These are phyloP conservation scores for Parthenolecanium corni DNA, from an alignment of 2,888 invertebrate species.

Conservation along the genomic window DNA sequence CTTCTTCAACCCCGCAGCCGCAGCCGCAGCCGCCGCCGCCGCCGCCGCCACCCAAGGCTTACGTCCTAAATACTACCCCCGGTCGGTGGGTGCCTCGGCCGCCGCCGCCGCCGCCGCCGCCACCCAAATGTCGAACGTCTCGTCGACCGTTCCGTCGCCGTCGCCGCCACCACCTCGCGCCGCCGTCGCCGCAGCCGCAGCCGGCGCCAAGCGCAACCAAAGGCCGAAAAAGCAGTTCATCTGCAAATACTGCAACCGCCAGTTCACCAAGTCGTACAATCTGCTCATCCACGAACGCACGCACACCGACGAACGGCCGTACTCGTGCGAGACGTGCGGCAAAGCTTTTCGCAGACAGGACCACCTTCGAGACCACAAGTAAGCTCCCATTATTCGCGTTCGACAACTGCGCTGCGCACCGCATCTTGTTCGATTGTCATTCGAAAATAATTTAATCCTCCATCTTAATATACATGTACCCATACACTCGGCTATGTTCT, in stretches of 20 bases:
- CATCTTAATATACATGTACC: too few relatives aligned
- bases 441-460: too few relatives aligned
- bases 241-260: constrained; percentile 92
- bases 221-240: constrained; percentile 87
- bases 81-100: neutral
- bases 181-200: constrained; percentile 38
- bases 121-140: constrained; percentile 34
- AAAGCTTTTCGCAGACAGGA: constrained; percentile 96
- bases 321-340: constrained; percentile 90
- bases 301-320: constrained; percentile 96
- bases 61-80: neutral
- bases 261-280: constrained; percentile 97
- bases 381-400: constrained; percentile 36
- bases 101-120: neutral
- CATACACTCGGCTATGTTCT: too few relatives aligned
- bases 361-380: constrained; percentile 90
- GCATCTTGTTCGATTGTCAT: too few relatives aligned
- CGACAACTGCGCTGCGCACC: too few relatives aligned
- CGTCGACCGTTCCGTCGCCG: constrained; percentile 31
- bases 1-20: constrained; percentile 5
- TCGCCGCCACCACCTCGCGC: constrained; percentile 34
- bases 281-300: constrained; percentile 96
- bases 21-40: neutral
- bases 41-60: neutral
- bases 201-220: constrained; percentile 32